These are phyloP conservation scores for Sylvia borin DNA, from an alignment of 2,797 vertebrate genomes.

Conservation along the genomic window DNA sequence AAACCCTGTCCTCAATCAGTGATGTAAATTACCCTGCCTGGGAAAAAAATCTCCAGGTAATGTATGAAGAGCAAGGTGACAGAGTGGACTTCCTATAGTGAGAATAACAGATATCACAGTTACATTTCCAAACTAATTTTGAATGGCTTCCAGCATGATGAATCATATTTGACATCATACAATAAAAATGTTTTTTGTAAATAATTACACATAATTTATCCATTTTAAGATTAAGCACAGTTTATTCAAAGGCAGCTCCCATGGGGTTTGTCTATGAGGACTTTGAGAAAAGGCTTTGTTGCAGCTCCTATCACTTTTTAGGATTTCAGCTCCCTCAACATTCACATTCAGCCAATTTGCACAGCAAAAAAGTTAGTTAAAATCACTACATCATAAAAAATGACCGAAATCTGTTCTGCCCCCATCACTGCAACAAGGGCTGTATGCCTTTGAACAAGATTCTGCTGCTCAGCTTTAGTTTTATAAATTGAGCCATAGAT, in stretches of 20 bases:
- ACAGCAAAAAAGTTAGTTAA: not conserved
- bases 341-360: not conserved
- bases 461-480: not conserved
- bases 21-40: not conserved
- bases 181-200: not conserved
- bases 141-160: not conserved
- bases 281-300: not conserved
- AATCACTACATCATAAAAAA: not conserved
- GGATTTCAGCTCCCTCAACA: not conserved
- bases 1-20: fast-evolving
- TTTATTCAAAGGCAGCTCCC: not conserved
- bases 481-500: not conserved
- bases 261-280: fast-evolving
- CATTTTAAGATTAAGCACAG: not conserved
- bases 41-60: not conserved
- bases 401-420: not conserved
- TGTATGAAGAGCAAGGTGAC: not conserved
- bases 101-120: not conserved
- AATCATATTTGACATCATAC: not conserved
- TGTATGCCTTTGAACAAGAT: not conserved
- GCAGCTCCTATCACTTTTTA: not conserved
- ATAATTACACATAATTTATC: not conserved
- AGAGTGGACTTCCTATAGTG: not conserved
- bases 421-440: not conserved
- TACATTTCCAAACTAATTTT: not conserved